These are phyloP conservation scores for Aproaerema taeniolella DNA, from an alignment of 2,888 invertebrate genomes.

Conservation along the genomic window DNA sequence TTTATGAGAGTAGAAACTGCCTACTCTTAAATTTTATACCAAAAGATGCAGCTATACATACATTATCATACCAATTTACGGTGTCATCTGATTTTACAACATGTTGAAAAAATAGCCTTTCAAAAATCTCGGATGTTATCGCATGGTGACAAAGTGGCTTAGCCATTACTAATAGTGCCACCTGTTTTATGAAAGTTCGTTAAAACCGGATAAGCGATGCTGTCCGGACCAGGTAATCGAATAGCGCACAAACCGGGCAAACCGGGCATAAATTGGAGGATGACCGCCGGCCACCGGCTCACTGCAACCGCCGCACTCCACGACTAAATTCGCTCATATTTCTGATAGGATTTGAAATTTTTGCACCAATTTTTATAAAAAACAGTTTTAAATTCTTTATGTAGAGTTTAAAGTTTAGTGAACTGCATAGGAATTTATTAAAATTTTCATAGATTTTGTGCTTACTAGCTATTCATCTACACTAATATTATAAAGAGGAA, in stretches of 20 bases:
- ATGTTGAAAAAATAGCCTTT: too few species aligned
- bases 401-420: slow-evolving; percentile 1
- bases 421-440: neutral
- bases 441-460: neutral
- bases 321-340: slow-evolving; percentile 22
- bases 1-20: slow-evolving; percentile 48
- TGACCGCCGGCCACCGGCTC: slow-evolving; percentile 25
- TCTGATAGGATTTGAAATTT: too few species aligned
- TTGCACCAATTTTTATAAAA: too few species aligned
- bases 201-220: slow-evolving; percentile 24
- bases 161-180: neutral
- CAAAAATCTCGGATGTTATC: too few species aligned
- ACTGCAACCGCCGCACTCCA: slow-evolving; percentile 25
- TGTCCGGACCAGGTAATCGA: slow-evolving; percentile 32
- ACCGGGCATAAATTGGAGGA: slow-evolving; percentile 32
- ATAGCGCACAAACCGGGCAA: slow-evolving; percentile 34
- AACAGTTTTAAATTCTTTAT: too few species aligned
- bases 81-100: too few species aligned
- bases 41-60: slow-evolving; percentile 51
- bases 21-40: slow-evolving; percentile 54
- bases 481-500: too few species aligned
- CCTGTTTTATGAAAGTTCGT: slow-evolving; percentile 17
- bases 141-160: slow-evolving; percentile 8
- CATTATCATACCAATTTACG: neutral
- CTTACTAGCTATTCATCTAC: neutral